A percentile compares a stretch with the other conserved stretches of the same genome.
phyloP scores from a whole-genome alignment of 2,797 vertebrate genomes.

The Silurus lanzhouensis region DNA sequence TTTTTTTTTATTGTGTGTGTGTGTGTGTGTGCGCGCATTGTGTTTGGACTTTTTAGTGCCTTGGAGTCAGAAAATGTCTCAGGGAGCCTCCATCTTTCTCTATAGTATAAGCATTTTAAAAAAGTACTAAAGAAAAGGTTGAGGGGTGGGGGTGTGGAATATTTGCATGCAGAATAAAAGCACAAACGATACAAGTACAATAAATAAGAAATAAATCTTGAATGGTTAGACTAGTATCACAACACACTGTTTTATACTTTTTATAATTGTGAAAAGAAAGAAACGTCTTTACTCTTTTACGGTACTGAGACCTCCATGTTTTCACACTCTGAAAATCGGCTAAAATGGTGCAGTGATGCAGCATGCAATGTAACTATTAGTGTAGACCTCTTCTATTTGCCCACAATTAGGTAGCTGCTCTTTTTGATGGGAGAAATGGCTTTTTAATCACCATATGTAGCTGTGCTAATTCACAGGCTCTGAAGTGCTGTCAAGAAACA shows the following conservation, averaged over 20 bases:
- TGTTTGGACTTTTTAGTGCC: constrained; percentile 59
- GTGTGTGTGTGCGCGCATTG: constrained; percentile 69
- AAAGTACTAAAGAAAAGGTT: constrained; percentile 10
- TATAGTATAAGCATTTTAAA: constrained; percentile 16
- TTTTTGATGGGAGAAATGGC: constrained; percentile 60
- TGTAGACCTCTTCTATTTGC: constrained; percentile 53
- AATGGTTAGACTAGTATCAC: not conserved
- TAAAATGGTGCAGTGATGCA: constrained; percentile 53
- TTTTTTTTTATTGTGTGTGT: constrained; percentile 62
- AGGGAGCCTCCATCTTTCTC: constrained; percentile 20
- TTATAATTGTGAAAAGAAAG: not conserved
- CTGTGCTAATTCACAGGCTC: constrained; percentile 69
- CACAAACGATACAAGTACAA: not conserved
- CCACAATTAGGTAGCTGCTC: constrained; percentile 52
- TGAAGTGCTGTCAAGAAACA: constrained; percentile 78
- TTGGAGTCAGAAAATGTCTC: constrained; percentile 61
- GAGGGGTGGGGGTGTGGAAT: constrained; percentile 7
- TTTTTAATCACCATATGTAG: constrained; percentile 73
- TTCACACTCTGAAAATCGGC: constrained; percentile 40
- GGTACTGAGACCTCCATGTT: constrained; percentile 16
- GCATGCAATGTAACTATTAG: constrained; percentile 56
- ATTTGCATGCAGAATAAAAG: not conserved
- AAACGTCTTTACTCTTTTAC: not conserved
- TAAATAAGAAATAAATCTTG: not conserved
- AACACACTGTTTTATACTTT: not conserved